These are phyloP conservation scores for Arizona elegans DNA, from an alignment of 2,113 vertebrate species.

Conservation along the genomic window DNA sequence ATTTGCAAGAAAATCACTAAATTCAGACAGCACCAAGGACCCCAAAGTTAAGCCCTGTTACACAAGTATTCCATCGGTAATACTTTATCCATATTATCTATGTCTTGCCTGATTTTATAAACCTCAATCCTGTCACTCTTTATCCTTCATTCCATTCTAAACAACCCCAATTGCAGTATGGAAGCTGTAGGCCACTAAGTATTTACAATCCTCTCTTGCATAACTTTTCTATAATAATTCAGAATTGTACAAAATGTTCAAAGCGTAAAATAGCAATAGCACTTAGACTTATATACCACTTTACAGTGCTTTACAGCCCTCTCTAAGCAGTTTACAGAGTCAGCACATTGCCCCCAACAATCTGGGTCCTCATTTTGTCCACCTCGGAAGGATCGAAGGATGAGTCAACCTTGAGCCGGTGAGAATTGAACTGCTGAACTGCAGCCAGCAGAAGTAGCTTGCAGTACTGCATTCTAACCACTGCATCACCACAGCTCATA, in stretches of 20 bases:
- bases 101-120: not conserved
- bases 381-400: no score
- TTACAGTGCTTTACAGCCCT: no score
- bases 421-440: no score
- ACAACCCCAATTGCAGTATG: not conserved
- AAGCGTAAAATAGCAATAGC: not conserved
- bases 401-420: no score
- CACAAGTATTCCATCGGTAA: not conserved
- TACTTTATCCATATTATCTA: not conserved
- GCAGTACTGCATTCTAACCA: no score
- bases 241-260: not conserved
- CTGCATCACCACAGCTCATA: no score
- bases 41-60: not conserved
- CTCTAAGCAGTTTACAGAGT: no score
- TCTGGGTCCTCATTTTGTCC: no score
- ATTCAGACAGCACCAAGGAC: not conserved
- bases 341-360: no score
- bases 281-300: no score
- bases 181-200: not conserved
- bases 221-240: not conserved
- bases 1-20: not conserved
- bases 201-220: not conserved
- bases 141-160: not conserved
- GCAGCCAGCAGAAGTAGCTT: no score
- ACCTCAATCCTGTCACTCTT: not conserved